These are phyloP conservation scores for Calameuta pallipes DNA, from an alignment of 2,888 invertebrate species.

Conservation along the genomic window DNA sequence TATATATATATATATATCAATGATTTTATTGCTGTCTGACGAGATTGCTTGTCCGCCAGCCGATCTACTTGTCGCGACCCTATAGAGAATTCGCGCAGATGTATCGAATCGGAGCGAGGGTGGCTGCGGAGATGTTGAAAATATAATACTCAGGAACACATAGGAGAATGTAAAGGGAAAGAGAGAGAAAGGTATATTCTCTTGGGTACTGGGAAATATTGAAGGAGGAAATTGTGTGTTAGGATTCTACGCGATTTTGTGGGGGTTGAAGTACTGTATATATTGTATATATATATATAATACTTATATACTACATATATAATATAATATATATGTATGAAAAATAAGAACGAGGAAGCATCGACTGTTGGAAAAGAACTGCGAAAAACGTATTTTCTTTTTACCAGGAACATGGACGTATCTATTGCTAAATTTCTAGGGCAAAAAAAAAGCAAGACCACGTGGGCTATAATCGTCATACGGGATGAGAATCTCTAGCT, in stretches of 20 bases:
- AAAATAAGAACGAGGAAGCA: neutral
- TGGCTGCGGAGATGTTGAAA: neutral
- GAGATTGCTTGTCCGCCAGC: neutral
- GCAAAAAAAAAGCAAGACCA: slow-evolving; percentile 11
- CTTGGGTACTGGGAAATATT: slow-evolving; percentile 30
- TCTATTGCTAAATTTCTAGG: neutral
- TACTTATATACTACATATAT: no score
- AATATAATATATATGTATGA: no score
- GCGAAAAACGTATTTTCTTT: neutral
- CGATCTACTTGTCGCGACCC: neutral
- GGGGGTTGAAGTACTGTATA: neutral
- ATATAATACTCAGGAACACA: neutral
- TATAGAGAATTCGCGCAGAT: neutral
- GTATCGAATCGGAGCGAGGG: neutral
- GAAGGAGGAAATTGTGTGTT: slow-evolving; percentile 40
- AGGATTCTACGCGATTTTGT: slow-evolving; percentile 32
- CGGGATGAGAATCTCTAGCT: no score
- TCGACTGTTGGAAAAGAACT: neutral
- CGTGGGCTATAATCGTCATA: neutral
- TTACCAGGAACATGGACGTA: neutral
- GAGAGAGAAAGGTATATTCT: slow-evolving; percentile 16
- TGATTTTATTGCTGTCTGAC: neutral
- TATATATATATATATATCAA: neutral
- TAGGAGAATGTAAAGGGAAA: neutral
- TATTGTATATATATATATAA: neutral